phyloP scores from a whole-genome alignment of 2,113 vertebrate species.

The Pandion haliaetus region DNA sequence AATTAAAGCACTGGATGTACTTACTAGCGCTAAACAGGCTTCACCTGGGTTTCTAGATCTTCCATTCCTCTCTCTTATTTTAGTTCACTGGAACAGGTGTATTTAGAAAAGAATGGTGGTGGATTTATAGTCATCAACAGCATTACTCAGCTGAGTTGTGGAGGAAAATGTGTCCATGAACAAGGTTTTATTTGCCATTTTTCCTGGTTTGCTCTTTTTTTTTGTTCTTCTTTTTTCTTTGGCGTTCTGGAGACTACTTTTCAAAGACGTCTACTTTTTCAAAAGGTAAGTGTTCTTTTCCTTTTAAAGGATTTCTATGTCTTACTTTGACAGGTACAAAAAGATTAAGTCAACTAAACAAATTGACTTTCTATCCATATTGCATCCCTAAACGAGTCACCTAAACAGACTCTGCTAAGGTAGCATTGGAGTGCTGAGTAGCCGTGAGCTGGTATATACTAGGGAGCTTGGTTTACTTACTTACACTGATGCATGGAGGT shows the following conservation, averaged over 20 bases:
- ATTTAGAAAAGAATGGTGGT: neutral
- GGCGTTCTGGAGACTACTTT: neutral
- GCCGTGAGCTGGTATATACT: neutral
- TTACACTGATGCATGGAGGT: neutral
- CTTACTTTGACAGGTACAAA: neutral
- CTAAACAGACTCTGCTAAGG: neutral
- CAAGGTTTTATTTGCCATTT: neutral
- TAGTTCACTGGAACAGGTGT: neutral
- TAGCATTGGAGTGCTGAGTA: no score
- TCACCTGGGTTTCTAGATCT: neutral
- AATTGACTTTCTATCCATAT: neutral
- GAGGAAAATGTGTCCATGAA: neutral
- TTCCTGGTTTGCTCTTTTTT: no score
- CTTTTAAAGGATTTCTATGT: neutral
- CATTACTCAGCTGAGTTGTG: neutral
- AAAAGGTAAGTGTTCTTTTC: neutral
- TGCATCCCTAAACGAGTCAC: neutral
- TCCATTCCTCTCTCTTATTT: neutral
- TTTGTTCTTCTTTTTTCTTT: neutral
- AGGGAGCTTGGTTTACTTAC: neutral
- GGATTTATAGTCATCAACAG: neutral
- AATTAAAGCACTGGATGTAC: neutral
- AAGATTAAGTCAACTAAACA: neutral
- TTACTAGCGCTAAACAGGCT: neutral
- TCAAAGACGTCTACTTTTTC: neutral